A percentile compares a stretch with the other conserved stretches of the same genome.
These are phyloP conservation scores for Stichodactyla helianthus DNA, from an alignment of 64 coral and sea anemone genomes.

Conservation along the genomic window DNA sequence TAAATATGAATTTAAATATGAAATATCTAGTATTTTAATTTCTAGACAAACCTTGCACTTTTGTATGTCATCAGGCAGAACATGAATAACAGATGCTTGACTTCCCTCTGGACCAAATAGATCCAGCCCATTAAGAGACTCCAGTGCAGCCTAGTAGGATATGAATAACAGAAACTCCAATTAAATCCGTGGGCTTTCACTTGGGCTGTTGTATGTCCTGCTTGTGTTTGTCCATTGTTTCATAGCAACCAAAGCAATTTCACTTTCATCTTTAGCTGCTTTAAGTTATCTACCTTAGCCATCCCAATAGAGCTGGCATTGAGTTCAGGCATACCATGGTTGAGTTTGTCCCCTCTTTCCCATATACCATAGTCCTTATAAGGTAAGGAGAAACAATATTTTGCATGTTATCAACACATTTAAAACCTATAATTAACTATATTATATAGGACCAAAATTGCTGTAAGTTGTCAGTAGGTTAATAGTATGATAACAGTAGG, in stretches of 20 bases:
- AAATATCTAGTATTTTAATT: not conserved
- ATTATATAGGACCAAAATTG: too few species aligned
- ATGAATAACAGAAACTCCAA: too few species aligned
- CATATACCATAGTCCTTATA: slow-evolving; percentile 95
- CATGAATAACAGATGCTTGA: slow-evolving; percentile 85
- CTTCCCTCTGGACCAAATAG: slow-evolving; percentile 89
- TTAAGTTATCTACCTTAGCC: slow-evolving; percentile 67
- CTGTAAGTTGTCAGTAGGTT: too few species aligned
- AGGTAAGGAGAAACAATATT: too few species aligned
- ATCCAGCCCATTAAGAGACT: slow-evolving; percentile 93
- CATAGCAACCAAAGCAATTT: not conserved
- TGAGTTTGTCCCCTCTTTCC: slow-evolving; percentile 97
- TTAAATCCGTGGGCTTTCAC: too few species aligned
- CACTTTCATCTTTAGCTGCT: not conserved
- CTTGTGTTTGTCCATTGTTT: too few species aligned
- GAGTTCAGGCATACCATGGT: slow-evolving; percentile 91
- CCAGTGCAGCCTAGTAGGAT: slow-evolving; percentile 65
- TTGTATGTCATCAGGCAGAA: slow-evolving; percentile 96
- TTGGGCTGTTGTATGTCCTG: too few species aligned
- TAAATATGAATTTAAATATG: too few species aligned
- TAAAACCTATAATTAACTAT: too few species aligned
- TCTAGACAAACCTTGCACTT: slow-evolving; percentile 69
- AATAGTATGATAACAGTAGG: too few species aligned
- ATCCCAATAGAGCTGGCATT: slow-evolving; percentile 98
- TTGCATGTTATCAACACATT: too few species aligned